These are phyloP conservation scores for Drosophila koepferae DNA, from an alignment of 2,888 invertebrate species.

Conservation along the genomic window DNA sequence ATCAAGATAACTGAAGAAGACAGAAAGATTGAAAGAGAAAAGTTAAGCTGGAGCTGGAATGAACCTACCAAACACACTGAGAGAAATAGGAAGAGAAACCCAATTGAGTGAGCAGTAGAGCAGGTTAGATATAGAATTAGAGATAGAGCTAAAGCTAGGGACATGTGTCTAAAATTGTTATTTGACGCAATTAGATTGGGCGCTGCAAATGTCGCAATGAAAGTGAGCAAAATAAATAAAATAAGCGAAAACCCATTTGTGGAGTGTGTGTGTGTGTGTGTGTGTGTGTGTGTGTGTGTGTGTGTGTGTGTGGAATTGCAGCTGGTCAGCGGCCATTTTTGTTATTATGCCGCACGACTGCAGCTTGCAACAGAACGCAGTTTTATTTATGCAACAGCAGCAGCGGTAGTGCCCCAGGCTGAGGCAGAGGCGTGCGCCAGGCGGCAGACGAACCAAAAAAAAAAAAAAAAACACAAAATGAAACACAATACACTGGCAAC, in stretches of 20 bases:
- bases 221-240: conserved; percentile 27
- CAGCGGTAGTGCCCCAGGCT: conserved; percentile 7
- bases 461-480: conserved; percentile 14
- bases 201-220: conserved; percentile 11
- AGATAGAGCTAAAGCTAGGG: neutral
- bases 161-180: neutral
- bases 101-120: neutral
- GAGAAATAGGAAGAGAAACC: neutral
- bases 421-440: neutral
- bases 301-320: conserved; percentile 12
- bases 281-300: conserved; percentile 9
- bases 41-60: too few species aligned
- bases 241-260: conserved; percentile 22
- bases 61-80: neutral
- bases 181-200: conserved; percentile 9
- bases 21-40: too few species aligned
- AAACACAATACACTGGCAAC: conserved; percentile 30
- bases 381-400: conserved; percentile 49
- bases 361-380: conserved; percentile 35
- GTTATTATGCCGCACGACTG: conserved; percentile 43
- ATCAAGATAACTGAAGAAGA: too few species aligned
- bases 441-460: conserved; percentile 23
- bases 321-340: conserved; percentile 33
- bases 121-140: neutral
- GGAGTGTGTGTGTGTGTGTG: neutral